Evolutionary conservation across 2,888 invertebrate species (phyloP).

Genomic region (Rapana venosa): DNA sequence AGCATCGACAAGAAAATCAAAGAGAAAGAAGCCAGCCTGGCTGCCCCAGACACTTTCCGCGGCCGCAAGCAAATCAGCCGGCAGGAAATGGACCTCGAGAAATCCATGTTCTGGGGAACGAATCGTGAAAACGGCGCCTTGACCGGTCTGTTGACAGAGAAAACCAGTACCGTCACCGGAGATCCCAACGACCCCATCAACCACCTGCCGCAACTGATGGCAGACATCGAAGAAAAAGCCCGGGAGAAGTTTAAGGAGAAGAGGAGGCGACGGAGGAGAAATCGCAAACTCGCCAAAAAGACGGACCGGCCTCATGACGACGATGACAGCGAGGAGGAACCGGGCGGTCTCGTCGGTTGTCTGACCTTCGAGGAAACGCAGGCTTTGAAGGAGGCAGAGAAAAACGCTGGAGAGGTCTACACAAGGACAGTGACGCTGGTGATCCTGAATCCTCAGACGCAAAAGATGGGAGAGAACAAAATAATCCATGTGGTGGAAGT

Average conservation of each 20-base stretch:
- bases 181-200: slow-evolving; percentile 67
- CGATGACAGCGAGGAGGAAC: neutral
- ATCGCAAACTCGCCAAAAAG: neutral
- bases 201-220: slow-evolving; percentile 65
- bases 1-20: slow-evolving; percentile 70
- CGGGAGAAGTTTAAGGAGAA: slow-evolving; percentile 41
- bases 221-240: slow-evolving; percentile 46
- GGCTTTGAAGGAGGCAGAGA: slow-evolving; percentile 6
- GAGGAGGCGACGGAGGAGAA: slow-evolving; percentile 38
- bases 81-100: slow-evolving; percentile 73
- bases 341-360: slow-evolving; percentile 23
- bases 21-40: slow-evolving; percentile 56
- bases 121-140: slow-evolving; percentile 53
- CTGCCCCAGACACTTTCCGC: slow-evolving; percentile 61
- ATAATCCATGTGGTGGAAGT: neutral
- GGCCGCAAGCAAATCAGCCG: slow-evolving; percentile 59
- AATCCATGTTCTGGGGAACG: slow-evolving; percentile 54
- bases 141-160: slow-evolving; percentile 57
- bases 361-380: slow-evolving; percentile 35
- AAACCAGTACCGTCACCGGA: slow-evolving; percentile 42
- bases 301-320: neutral
- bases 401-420: neutral
- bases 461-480: neutral
- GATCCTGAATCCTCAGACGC: neutral
- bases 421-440: too few species aligned